Evolutionary conservation across 2,888 invertebrate species (phyloP), one percentile per base, ranked within the genome.

Genomic region (Hydraecia micacea): DNA sequence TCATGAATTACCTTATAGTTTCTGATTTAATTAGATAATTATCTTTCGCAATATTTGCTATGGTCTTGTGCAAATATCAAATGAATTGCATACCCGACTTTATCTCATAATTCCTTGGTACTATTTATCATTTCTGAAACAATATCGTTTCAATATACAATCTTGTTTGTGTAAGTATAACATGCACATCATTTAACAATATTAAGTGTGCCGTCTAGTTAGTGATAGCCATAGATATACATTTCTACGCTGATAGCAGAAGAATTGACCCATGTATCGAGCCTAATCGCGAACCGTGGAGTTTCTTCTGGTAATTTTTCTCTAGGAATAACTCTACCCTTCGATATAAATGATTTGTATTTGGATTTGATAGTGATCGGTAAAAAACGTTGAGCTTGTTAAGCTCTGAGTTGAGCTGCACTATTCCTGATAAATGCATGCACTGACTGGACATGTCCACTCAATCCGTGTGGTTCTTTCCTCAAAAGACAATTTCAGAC

Each of bases 41-140:
- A 81, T 83, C 83, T 75, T 75, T 79, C 32, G 58, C 74, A 83
- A 68, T 85, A 83, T 86, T 86, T 85, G 76, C 84, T 65, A 15
- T 75, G 68, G 70, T 71, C 68, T 75, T 82, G 70, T 75, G 63
- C 81, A 86, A 82, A 86, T 83, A 81, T 71, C 67, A 75, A 86
- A 71, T 71, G 85, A 84, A 85, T 86, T 36, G 74, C 80, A 79
- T 83, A 60, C 75, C 79, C 75, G 58, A 60, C 80, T 75, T 81
- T 84, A 85, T 85, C 85, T 83, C 28, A 55, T 82, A 85, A 84
- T 79, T 82, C 79, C 86, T 74, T 66, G 65, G 75, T 86, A 73
- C 79, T 65, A 80, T 86, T 85, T 85, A 83, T 86, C 83, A 86
- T 86, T 72, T 63, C 74, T 85, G 58, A 75, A 80, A 86, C 83